These are phyloP conservation scores for Harpalus rufipes DNA, from an alignment of 2,888 invertebrate species.

Conservation along the genomic window DNA sequence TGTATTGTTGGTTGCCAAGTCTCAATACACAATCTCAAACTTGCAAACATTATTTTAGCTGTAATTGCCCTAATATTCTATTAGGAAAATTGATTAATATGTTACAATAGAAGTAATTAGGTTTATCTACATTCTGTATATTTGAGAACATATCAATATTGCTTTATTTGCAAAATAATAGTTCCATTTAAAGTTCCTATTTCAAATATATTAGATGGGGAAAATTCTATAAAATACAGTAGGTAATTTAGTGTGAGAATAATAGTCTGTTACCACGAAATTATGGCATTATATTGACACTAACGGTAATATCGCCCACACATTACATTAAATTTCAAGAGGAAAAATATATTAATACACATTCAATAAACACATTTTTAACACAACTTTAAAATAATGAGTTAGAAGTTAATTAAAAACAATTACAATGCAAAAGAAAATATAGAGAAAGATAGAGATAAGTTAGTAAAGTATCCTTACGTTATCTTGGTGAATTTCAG, in stretches of 20 bases:
- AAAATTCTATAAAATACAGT: background rate
- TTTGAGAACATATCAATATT: no score
- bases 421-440: background rate
- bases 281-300: constrained; percentile 6
- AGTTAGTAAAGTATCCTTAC: constrained; percentile 72
- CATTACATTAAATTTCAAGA: constrained; percentile 10
- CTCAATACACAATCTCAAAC: no score
- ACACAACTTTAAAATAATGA: no score
- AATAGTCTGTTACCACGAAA: constrained; percentile 20
- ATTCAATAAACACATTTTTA: background rate
- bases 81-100: no score
- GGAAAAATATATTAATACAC: constrained; percentile 17
- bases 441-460: background rate
- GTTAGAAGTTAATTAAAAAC: background rate
- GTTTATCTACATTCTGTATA: no score
- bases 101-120: no score
- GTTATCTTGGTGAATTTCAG: constrained; percentile 75
- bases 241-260: background rate
- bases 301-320: constrained; percentile 13
- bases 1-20: no score
- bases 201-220: background rate
- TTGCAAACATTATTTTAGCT: no score
- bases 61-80: no score
- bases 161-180: no score
- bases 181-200: no score